These are phyloP conservation scores for Lanius collurio DNA, from an alignment of 2,113 vertebrate species.

Conservation along the genomic window DNA sequence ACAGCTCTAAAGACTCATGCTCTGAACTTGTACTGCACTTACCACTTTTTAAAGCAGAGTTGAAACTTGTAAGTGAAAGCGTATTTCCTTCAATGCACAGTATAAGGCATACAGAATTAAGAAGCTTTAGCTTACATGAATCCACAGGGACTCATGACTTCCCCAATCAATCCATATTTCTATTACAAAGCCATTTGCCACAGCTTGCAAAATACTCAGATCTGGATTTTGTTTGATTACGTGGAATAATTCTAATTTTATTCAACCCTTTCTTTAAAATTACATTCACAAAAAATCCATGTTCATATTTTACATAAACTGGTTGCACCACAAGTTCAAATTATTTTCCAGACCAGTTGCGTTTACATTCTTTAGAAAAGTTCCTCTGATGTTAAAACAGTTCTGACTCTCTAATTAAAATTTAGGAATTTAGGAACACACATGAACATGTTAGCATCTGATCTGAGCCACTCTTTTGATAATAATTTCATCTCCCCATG, in stretches of 20 bases:
- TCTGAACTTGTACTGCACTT: not conserved
- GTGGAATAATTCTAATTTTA: not conserved
- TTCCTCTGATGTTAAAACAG: not conserved
- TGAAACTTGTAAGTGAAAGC: not conserved
- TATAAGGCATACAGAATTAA: not conserved
- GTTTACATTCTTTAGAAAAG: not conserved
- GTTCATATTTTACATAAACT: not conserved
- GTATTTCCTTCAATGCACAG: not conserved
- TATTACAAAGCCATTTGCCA: not conserved
- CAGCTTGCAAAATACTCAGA: not conserved
- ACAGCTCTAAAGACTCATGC: not conserved
- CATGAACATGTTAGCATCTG: fast-evolving
- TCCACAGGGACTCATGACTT: not conserved
- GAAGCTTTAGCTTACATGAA: not conserved
- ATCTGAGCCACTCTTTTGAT: not conserved
- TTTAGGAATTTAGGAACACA: not conserved
- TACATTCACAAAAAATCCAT: not conserved
- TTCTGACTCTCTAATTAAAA: not conserved
- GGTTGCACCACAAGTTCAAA: not conserved
- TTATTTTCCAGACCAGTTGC: not conserved
- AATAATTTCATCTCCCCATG: not conserved
- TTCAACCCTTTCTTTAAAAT: not conserved
- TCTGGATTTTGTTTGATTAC: not conserved
- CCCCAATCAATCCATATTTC: not conserved
- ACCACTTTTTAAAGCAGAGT: not conserved